Evolutionary conservation across 2,888 invertebrate genomes (phyloP).

Genomic region (Tiliacea aurago): DNA sequence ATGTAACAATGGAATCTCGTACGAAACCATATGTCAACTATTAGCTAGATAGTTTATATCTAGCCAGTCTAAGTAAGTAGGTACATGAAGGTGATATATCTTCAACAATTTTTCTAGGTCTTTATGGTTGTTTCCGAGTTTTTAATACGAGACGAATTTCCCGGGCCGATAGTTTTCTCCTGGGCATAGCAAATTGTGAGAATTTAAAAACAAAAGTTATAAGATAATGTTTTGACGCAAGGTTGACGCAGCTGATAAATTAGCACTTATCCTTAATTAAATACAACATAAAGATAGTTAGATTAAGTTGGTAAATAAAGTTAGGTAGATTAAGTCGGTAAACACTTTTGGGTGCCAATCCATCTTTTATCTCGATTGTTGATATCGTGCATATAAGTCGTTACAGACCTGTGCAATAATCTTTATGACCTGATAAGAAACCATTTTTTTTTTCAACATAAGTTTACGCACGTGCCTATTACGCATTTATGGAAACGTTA

Average conservation of each 20-base stretch:
- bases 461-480: neutral
- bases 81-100: too few relatives aligned
- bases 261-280: conserved; percentile 25
- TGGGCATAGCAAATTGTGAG: neutral
- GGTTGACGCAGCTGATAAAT: conserved; percentile 17
- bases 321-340: conserved; percentile 28
- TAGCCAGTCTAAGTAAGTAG: too few relatives aligned
- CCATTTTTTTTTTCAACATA: neutral
- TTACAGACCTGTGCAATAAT: conserved; percentile 22
- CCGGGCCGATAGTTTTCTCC: neutral
- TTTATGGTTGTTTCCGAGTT: neutral
- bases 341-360: conserved; percentile 24
- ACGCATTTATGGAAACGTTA: neutral
- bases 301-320: conserved; percentile 41
- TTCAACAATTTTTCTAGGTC: too few relatives aligned
- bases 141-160: conserved; percentile 5
- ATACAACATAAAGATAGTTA: conserved; percentile 35
- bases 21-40: too few relatives aligned
- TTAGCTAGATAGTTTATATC: too few relatives aligned
- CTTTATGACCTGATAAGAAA: conserved; percentile 23
- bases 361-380: conserved; percentile 17
- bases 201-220: conserved; percentile 8
- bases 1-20: too few relatives aligned
- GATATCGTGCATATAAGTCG: conserved; percentile 25
- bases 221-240: conserved; percentile 27